Percentiles rank a stretch among this genome's conserved stretches.
Conservation (phyloP, 2,888 invertebrate genomes). For the Sinodicranocentrus sp. region DNA sequence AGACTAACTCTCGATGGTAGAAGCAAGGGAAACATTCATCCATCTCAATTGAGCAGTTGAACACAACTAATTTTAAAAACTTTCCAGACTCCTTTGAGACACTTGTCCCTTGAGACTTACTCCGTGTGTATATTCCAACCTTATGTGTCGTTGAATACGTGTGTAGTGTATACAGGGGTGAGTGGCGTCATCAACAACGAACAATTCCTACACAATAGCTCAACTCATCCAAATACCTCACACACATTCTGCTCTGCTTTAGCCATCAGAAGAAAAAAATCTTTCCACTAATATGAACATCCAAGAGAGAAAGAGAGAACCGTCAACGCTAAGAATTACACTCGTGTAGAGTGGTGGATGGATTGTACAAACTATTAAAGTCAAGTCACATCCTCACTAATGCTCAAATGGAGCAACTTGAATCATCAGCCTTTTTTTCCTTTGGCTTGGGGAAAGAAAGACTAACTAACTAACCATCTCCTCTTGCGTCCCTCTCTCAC, state of each 20-base stretch:
- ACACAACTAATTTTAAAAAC: conserved; percentile 67
- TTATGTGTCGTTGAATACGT: conserved; percentile 18
- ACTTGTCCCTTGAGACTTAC: conserved; percentile 49
- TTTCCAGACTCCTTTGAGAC: conserved; percentile 63
- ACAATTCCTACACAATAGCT: neutral
- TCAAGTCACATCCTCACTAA: conserved; percentile 66
- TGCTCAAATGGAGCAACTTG: conserved; percentile 63
- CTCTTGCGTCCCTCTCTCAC: neutral
- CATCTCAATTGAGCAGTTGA: conserved; percentile 68
- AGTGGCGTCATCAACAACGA: conserved; percentile 20
- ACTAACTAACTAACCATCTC: conserved; percentile 50
- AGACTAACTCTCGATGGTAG: neutral
- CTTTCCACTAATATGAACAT: conserved; percentile 20
- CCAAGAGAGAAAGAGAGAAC: neutral
- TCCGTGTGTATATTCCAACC: conserved; percentile 11
- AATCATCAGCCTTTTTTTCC: conserved; percentile 61
- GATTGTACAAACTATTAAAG: conserved; percentile 40
- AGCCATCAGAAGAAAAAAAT: conserved; percentile 9
- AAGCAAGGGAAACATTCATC: conserved; percentile 65
- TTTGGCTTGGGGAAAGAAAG: conserved; percentile 29
- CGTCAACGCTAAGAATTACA: conserved; percentile 30
- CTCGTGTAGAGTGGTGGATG: conserved; percentile 8
- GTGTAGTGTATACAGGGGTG: conserved; percentile 29
- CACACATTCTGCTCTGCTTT: neutral
- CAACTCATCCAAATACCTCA: neutral